Conservation (phyloP, 2,797 vertebrate species). For the Uromys caudimaculatus region DNA sequence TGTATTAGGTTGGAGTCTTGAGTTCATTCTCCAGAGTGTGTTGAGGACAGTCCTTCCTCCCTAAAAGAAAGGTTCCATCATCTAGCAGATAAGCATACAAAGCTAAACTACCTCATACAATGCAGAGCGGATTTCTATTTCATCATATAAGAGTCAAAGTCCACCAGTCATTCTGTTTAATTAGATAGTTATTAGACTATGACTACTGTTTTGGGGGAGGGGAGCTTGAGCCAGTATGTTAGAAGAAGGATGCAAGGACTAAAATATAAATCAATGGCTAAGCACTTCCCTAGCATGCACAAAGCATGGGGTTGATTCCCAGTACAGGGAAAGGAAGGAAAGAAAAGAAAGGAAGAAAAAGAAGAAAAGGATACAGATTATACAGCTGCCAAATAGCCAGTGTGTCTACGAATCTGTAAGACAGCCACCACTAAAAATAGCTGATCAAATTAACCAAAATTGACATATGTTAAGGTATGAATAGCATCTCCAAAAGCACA, state of each 20-base stretch:
- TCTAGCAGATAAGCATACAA: neutral
- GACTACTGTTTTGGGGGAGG: neutral
- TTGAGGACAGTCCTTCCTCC: neutral
- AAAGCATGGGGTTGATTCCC: neutral
- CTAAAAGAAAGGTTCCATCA: neutral
- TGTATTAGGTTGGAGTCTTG: neutral
- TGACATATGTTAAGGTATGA: neutral
- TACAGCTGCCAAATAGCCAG: neutral
- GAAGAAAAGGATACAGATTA: neutral
- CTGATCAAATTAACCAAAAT: neutral
- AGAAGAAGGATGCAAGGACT: neutral
- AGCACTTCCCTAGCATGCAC: neutral
- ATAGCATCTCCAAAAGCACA: neutral
- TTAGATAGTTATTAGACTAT: neutral
- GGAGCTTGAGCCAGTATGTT: neutral
- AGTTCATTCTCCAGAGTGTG: neutral
- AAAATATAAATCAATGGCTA: neutral
- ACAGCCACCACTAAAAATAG: neutral
- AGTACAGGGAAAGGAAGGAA: too few species aligned
- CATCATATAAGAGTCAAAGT: neutral
- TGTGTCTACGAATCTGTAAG: neutral
- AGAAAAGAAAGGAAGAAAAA: neutral
- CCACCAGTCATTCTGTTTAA: neutral
- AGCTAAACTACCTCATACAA: neutral
- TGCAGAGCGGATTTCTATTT: neutral